phyloP scores from a whole-genome alignment of 1,140 invertebrate genomes.

The Drosophila nasuta region DNA sequence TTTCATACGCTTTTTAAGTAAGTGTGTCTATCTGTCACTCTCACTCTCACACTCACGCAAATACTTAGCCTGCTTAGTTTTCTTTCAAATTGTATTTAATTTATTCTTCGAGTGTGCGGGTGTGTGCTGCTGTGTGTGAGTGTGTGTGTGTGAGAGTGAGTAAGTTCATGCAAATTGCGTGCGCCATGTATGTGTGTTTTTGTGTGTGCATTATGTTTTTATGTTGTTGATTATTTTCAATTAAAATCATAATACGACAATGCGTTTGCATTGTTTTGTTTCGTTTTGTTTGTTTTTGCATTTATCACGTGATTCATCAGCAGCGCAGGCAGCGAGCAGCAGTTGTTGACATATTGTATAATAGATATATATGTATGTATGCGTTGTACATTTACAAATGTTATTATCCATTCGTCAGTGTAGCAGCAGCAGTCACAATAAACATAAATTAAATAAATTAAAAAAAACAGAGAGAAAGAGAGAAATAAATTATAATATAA shows the following conservation, averaged over 20 bases:
- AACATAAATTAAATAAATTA: slow-evolving; percentile 49
- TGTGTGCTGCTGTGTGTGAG: slow-evolving; percentile 10
- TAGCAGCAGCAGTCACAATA: slow-evolving; percentile 38
- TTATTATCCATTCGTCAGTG: slow-evolving; percentile 41
- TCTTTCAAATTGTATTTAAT: slow-evolving; percentile 19
- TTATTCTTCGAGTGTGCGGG: slow-evolving; percentile 18
- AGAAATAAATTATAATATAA: slow-evolving; percentile 44
- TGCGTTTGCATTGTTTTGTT: slow-evolving; percentile 27
- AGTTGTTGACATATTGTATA: slow-evolving; percentile 23
- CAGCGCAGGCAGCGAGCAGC: slow-evolving; percentile 32
- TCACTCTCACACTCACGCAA: slow-evolving; percentile 21
- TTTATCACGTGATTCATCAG: slow-evolving; percentile 43
- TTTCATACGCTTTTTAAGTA: neutral
- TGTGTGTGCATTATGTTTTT: slow-evolving; percentile 20
- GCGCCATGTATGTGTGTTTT: slow-evolving; percentile 8
- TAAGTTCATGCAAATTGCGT: neutral
- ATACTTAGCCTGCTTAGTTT: slow-evolving; percentile 48
- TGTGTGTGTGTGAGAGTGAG: slow-evolving; percentile 16
- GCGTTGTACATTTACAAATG: slow-evolving; percentile 21
- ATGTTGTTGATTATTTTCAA: slow-evolving; percentile 34
- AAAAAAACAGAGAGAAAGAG: slow-evolving; percentile 28
- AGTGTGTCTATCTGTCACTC: slow-evolving; percentile 16
- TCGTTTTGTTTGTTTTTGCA: neutral
- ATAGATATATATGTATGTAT: slow-evolving; percentile 9
- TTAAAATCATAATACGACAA: slow-evolving; percentile 41